Conservation (phyloP, 2,888 invertebrate genomes). For the Caenorhabditis virilis region DNA sequence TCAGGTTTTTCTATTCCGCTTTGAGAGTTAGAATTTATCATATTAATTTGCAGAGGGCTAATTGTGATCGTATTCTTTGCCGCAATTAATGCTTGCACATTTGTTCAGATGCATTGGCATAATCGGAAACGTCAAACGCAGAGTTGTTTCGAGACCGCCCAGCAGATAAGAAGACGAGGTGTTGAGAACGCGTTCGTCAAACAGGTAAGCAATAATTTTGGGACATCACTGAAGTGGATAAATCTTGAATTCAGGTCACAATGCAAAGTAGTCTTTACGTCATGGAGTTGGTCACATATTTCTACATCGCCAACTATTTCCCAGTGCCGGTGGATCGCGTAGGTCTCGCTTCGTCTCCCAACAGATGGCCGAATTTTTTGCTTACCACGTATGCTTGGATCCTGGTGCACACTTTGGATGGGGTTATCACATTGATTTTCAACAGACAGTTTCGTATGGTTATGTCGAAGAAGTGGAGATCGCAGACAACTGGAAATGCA, state of each 20-base stretch:
- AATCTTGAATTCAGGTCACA: conserved; percentile 34
- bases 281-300: conserved; percentile 47
- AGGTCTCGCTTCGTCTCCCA: conserved; percentile 15
- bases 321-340: conserved; percentile 22
- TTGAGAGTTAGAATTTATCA: too few species aligned
- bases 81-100: conserved; percentile 42
- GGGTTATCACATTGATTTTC: conserved; percentile 45
- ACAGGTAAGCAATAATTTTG: conserved; percentile 16
- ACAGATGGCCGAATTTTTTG: conserved; percentile 52
- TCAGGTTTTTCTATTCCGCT: conserved; percentile 12
- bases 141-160: conserved; percentile 36
- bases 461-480: conserved; percentile 25
- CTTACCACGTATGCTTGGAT: conserved; percentile 53
- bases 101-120: conserved; percentile 46
- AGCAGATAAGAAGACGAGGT: conserved; percentile 38
- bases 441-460: conserved; percentile 47
- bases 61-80: conserved; percentile 46
- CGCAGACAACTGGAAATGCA: conserved; percentile 19
- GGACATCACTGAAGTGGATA: neutral
- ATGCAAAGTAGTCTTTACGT: conserved; percentile 48
- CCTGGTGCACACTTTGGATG: conserved; percentile 44
- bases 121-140: conserved; percentile 37
- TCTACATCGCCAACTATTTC: conserved; percentile 34
- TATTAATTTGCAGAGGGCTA: conserved; percentile 28
- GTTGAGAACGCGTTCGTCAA: conserved; percentile 49